These are phyloP conservation scores for Microctonus aethiopoides DNA, from an alignment of 2,888 invertebrate species.

Conservation along the genomic window DNA sequence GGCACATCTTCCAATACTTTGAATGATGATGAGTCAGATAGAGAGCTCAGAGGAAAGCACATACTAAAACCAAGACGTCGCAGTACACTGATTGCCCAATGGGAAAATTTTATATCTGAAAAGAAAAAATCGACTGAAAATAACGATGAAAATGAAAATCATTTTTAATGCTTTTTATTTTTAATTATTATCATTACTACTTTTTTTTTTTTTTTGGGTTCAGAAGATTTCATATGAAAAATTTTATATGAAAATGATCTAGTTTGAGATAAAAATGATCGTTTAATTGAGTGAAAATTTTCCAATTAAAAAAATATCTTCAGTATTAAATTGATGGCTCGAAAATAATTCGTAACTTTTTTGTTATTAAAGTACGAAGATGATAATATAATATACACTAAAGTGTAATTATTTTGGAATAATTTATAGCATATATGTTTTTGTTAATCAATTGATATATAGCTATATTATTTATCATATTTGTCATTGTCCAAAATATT, in stretches of 20 bases:
- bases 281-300: background rate
- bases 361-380: too few relatives aligned
- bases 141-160: conserved; percentile 53
- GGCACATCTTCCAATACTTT: conserved; percentile 60
- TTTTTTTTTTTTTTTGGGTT: background rate
- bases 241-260: too few relatives aligned
- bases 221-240: background rate
- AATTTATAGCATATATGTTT: background rate
- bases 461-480: background rate
- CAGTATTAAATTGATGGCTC: conserved; percentile 29
- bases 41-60: conserved; percentile 56
- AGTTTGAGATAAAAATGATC: background rate
- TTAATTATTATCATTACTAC: conserved; percentile 5
- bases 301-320: background rate
- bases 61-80: conserved; percentile 68
- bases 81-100: conserved; percentile 82
- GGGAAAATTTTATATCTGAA: conserved; percentile 78
- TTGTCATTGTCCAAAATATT: background rate
- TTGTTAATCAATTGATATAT: background rate
- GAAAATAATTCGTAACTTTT: background rate
- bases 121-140: conserved; percentile 56
- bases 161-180: too few relatives aligned
- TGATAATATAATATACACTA: too few relatives aligned
- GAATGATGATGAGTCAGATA: conserved; percentile 60
- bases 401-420: background rate